phyloP scores from a whole-genome alignment of 35 echinoderm and acorn worm genomes.

The Anneissia japonica region DNA sequence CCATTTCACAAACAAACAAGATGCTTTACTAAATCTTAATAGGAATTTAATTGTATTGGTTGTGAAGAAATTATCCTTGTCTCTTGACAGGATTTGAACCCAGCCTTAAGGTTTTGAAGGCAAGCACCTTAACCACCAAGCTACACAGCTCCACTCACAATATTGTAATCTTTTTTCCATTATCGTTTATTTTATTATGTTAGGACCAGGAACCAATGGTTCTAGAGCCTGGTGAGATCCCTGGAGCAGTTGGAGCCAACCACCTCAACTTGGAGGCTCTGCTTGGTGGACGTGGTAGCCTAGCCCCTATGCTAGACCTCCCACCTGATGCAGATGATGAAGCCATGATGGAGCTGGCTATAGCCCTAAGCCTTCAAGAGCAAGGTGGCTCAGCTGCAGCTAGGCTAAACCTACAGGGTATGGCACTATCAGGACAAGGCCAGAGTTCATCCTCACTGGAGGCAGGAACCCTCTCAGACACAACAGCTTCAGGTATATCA shows the following conservation, averaged over 20 bases:
- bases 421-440: constrained; percentile 56
- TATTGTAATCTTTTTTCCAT: too few relatives aligned
- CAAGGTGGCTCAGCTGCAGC: constrained; percentile 44
- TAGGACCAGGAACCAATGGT: constrained; percentile 50
- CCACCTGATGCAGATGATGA: constrained; percentile 94
- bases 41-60: too few relatives aligned
- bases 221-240: constrained; percentile 57
- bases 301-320: constrained; percentile 91
- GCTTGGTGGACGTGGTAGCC: constrained; percentile 57
- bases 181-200: background rate
- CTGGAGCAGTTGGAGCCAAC: constrained; percentile 53
- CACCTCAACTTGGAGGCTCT: constrained; percentile 71
- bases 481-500: constrained; percentile 83
- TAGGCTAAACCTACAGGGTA: constrained; percentile 69
- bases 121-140: too few relatives aligned
- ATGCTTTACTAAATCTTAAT: too few relatives aligned
- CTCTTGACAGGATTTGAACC: too few relatives aligned
- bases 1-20: too few relatives aligned
- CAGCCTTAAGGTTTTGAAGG: too few relatives aligned
- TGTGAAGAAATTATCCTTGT: too few relatives aligned
- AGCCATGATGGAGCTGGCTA: constrained; percentile 94
- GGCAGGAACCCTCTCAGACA: constrained; percentile 87
- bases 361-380: constrained; percentile 74
- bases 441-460: constrained; percentile 93
- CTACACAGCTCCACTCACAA: too few relatives aligned